Base-by-base conservation (phyloP, 2,888 invertebrate species). In the Rapana venosa region DNA sequence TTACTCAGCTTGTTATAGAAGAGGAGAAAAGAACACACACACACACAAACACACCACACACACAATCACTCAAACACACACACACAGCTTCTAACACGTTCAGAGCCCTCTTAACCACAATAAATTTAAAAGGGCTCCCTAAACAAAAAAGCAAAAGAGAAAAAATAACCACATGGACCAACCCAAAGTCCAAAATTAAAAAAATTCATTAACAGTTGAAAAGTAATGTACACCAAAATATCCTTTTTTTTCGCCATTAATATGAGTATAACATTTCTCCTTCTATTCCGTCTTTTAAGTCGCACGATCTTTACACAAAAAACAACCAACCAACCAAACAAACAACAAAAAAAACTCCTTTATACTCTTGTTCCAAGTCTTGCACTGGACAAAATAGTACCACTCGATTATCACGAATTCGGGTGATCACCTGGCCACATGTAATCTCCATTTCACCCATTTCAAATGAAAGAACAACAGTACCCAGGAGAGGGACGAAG, bases 381-480 rank as follows among this genome's bases (percentile, higher is more conserved):
- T 47, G 8, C 47, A 47, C 47, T 70, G 1, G 22, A 70, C 22
- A n/a, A n/a, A 70, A 70, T 70, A 70, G n/a, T 22, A 70, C 70
- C n/a, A 26, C n/a, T 70, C 11, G 70, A 70, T 26, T 47, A 47
- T 47, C 47, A 47, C 47, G 47, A 47, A 22, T 70, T 26, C n/a
- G 70, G n/a, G 70, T 70, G n/a, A 26, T 70, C 2, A 11, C 70
- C 22, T 26, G n/a, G 70, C 22, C 70, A 70, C 22, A 70, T n/a
- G n/a, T 26, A 70, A 70, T 70, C 70, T 70, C 70, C 70, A n/a
- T 70, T 70, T 70, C 70, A 70, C n/a, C n/a, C n/a, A n/a, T 70
- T 26, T 70, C 22, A 22, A 70, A 70, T 70, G 26, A 70, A 26
- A 26, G 70, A 70, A 22, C n/a, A 70, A 47, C 47, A 47, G 47